Evolutionary conservation across 2,888 invertebrate species (phyloP), one percentile per base, ranked within the genome.

Genomic region (Acrocyrtus sp.): DNA sequence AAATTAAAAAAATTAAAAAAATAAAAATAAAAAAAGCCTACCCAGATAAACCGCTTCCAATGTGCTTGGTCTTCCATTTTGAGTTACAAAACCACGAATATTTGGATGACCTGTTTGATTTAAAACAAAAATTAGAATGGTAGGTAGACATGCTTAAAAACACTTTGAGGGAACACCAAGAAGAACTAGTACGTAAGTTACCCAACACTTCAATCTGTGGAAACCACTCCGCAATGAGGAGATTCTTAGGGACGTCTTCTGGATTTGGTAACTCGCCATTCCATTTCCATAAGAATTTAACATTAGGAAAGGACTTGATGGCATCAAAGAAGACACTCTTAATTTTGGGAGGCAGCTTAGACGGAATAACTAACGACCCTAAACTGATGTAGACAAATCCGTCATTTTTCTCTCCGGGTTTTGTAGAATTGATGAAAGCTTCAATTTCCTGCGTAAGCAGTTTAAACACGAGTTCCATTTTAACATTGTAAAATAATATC

Each of bases 201-300:
- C 81, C 77, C 15, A 82, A 53, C 8, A 82, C 62, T 19, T 81
- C 78, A 53, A 80, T 76, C 67, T 82, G 82, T 0, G 81, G 80
- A 26, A 81, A 66, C 81, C 81, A 82, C 19, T 75, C 24, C n/a
- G 68, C 51, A 2, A 78, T 72, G 17, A 74, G 60, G 1, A 82
- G 70, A 65, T 82, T 81, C 10, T 74, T n/a, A 1, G 81, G 80
- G 50, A 78, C 76, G 19, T 65, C 63, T 3, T 43, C 12, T 1
- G 80, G 75, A 34, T 66, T 45, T 10, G 50, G 57, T 45, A 66
- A 54, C 1, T 27, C 53, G 4, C 79, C 80, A 39, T 78, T 77
- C 80, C 81, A 81, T 68, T 80, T 81, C 81, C 81, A 82, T 5
- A 82, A 24, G 51, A 81, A 80, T 27, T 68, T 53, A 3, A 75